phyloP scores from a whole-genome alignment of 2,797 vertebrate genomes.

The Okamejei kenojei region DNA sequence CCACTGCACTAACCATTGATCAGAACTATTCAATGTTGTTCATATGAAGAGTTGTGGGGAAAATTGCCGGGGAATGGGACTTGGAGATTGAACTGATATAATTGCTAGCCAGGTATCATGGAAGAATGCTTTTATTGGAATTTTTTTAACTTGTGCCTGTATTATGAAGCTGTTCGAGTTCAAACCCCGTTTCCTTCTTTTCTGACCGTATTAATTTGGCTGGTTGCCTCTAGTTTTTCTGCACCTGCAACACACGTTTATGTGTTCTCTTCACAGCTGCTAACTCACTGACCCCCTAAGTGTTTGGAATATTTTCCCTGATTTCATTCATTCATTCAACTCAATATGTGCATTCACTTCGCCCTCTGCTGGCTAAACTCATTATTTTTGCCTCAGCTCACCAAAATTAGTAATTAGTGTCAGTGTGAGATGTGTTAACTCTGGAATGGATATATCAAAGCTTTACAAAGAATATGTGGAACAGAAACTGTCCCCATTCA shows the following conservation, averaged over 20 bases:
- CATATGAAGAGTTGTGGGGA: background rate
- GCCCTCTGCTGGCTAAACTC: slow-evolving; percentile 16
- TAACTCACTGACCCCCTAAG: background rate
- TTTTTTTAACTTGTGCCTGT: background rate
- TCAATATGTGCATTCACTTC: background rate
- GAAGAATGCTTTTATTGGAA: background rate
- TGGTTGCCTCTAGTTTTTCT: no score
- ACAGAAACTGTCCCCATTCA: no score
- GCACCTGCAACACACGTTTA: background rate
- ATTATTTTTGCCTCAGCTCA: background rate
- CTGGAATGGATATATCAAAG: background rate
- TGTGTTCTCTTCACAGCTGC: background rate
- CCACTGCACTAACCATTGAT: no score
- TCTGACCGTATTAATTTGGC: no score
- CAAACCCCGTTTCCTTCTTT: background rate
- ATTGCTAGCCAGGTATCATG: background rate
- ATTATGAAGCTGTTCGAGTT: background rate
- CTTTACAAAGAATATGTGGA: background rate
- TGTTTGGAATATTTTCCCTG: background rate
- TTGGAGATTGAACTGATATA: background rate
- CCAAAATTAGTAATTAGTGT: background rate
- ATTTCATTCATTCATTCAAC: background rate
- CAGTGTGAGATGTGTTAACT: background rate
- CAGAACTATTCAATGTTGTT: no score
- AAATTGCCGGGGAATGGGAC: background rate